These are phyloP conservation scores for Epsilonema sp. DNA, from an alignment of 2,888 invertebrate genomes.

Conservation along the genomic window DNA sequence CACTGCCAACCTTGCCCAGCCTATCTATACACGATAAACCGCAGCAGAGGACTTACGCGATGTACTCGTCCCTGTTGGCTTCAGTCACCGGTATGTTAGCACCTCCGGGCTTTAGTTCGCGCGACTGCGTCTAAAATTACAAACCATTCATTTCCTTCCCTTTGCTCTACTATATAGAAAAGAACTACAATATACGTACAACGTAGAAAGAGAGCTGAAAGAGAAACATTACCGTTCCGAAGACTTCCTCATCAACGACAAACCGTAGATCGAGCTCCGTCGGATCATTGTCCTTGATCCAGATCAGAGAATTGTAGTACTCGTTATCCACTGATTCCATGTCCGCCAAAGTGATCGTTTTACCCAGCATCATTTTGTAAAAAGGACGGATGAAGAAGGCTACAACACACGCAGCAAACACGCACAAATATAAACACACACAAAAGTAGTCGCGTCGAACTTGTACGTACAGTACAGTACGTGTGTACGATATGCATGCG, in stretches of 20 bases:
- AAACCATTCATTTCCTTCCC: conserved; percentile 2
- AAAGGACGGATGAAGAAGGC: conserved; percentile 98
- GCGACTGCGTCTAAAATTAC: conserved; percentile 53
- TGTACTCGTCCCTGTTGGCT: conserved; percentile 89
- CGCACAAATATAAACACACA: conserved; percentile 1
- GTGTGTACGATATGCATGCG: too few relatives aligned
- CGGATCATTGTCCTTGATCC: conserved; percentile 88
- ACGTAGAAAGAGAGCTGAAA: too few relatives aligned
- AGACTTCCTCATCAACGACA: conserved; percentile 84
- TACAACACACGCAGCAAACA: conserved; percentile 34
- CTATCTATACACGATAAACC: too few relatives aligned
- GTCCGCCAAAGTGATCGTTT: conserved; percentile 74
- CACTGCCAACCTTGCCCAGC: too few relatives aligned
- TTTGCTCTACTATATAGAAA: too few relatives aligned
- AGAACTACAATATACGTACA: too few relatives aligned
- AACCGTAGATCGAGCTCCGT: conserved; percentile 80
- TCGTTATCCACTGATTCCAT: conserved; percentile 99
- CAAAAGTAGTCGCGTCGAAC: background rate
- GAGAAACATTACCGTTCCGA: conserved; percentile 40
- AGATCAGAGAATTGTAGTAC: conserved; percentile 88
- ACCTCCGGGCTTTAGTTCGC: conserved; percentile 74
- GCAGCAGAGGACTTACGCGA: conserved; percentile 47
- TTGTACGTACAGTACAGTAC: too few relatives aligned
- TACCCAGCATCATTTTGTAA: conserved; percentile 98
- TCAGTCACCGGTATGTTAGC: conserved; percentile 70